Percentiles rank a stretch among this genome's conserved stretches.
phyloP scores from a whole-genome alignment of 2,797 vertebrate genomes.

The Alca torda region DNA sequence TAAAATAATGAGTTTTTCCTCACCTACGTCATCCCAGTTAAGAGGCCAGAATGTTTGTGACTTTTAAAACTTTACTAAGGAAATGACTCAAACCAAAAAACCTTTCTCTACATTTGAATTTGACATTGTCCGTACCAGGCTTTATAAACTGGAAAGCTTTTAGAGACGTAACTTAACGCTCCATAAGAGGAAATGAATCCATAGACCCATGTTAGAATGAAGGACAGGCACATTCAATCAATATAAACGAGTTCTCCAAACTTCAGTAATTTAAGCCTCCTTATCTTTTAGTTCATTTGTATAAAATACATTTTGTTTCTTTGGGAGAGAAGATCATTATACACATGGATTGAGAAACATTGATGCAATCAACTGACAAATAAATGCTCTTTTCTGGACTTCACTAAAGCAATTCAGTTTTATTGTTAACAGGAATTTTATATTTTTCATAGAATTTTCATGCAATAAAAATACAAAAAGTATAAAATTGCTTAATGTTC shows the following conservation, averaged over 20 bases:
- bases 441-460: neutral
- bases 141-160: neutral
- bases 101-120: neutral
- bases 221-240: neutral
- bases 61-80: neutral
- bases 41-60: neutral
- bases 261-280: neutral
- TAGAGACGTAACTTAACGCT: neutral
- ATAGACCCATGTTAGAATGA: neutral
- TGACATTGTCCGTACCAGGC: neutral
- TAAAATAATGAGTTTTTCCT: neutral
- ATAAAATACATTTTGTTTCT: neutral
- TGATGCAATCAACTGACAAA: neutral
- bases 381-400: neutral
- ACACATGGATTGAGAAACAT: neutral
- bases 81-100: neutral
- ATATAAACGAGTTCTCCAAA: neutral
- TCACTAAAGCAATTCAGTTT: neutral
- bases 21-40: neutral
- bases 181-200: neutral
- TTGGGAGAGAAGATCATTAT: neutral
- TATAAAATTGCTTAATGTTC: neutral
- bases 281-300: neutral
- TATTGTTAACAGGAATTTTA: neutral
- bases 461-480: neutral